Conservation (phyloP, 2,888 invertebrate genomes). For the Drosophila helvetica region DNA sequence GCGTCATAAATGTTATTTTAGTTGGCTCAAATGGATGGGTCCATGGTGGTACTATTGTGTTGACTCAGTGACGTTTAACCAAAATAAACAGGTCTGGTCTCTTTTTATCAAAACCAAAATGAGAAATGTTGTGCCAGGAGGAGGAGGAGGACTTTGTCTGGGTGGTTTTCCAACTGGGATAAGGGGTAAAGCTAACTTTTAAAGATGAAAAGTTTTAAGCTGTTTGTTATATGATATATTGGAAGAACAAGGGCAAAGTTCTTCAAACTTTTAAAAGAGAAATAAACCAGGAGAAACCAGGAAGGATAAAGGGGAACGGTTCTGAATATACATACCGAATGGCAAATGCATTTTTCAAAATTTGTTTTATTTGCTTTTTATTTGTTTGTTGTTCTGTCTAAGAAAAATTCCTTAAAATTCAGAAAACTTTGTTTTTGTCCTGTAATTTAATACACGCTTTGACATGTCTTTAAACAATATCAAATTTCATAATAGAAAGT, state of each 20-base stretch:
- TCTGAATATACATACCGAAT: neutral
- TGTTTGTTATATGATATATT: conserved; percentile 24
- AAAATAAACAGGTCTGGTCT: conserved; percentile 10
- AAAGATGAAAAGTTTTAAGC: conserved; percentile 12
- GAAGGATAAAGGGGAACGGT: neutral
- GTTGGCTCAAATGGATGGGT: conserved; percentile 33
- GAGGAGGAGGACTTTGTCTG: too few relatives aligned
- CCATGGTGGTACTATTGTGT: conserved; percentile 1
- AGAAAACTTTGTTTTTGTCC: neutral
- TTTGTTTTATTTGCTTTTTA: too few relatives aligned
- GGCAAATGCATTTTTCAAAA: neutral
- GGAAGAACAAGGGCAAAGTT: neutral
- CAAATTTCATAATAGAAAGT: neutral
- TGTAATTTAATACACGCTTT: neutral
- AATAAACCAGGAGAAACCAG: neutral
- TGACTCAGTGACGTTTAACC: conserved; percentile 25
- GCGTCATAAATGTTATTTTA: conserved; percentile 64
- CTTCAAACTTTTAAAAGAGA: neutral
- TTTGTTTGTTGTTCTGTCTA: neutral
- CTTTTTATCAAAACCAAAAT: neutral
- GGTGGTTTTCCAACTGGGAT: neutral
- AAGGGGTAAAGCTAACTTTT: conserved; percentile 12
- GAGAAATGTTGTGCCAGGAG: too few relatives aligned
- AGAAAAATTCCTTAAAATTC: neutral
- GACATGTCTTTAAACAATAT: too few relatives aligned